Percentiles rank a stretch among this genome's conserved stretches.
These are phyloP conservation scores for Bombylius discolor DNA, from an alignment of 2,888 invertebrate species.

Conservation along the genomic window DNA sequence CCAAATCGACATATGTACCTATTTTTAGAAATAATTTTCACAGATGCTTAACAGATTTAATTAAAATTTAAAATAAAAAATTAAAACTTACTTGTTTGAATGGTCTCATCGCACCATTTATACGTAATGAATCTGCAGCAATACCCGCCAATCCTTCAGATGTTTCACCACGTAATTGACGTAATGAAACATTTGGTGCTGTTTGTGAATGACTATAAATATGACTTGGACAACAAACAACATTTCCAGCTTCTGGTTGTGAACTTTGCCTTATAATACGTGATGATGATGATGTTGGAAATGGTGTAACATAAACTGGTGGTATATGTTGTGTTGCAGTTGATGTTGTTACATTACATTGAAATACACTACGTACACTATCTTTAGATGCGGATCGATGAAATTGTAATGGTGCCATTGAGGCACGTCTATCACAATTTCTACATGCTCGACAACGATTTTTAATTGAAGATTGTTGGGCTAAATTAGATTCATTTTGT, in stretches of 20 bases:
- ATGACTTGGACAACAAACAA: slow-evolving; percentile 41
- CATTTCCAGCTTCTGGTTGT: slow-evolving; percentile 36
- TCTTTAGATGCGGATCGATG: slow-evolving; percentile 76
- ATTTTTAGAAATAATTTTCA: no score
- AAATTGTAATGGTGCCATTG: slow-evolving; percentile 67
- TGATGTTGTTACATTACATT: slow-evolving; percentile 40
- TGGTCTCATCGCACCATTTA: slow-evolving; percentile 92
- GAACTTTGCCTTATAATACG: slow-evolving; percentile 64
- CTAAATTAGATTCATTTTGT: neutral
- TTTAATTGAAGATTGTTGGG: slow-evolving; percentile 54
- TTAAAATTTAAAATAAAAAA: neutral
- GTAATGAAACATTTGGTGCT: slow-evolving; percentile 71
- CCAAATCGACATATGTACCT: no score
- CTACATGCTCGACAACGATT: slow-evolving; percentile 48
- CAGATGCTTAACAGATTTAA: no score
- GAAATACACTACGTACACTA: slow-evolving; percentile 60
- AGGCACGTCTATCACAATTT: slow-evolving; percentile 65
- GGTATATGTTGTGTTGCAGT: slow-evolving; percentile 40
- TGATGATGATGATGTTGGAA: slow-evolving; percentile 47
- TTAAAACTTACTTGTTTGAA: slow-evolving; percentile 73
- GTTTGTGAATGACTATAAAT: slow-evolving; percentile 51
- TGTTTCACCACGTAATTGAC: slow-evolving; percentile 71
- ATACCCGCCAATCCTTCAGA: slow-evolving; percentile 86
- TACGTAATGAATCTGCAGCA: slow-evolving; percentile 86
- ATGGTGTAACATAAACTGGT: slow-evolving; percentile 58